Percentiles rank a stretch among this genome's conserved stretches.
Conservation (phyloP, 2,113 vertebrate species). For the Menidia beryllina region DNA sequence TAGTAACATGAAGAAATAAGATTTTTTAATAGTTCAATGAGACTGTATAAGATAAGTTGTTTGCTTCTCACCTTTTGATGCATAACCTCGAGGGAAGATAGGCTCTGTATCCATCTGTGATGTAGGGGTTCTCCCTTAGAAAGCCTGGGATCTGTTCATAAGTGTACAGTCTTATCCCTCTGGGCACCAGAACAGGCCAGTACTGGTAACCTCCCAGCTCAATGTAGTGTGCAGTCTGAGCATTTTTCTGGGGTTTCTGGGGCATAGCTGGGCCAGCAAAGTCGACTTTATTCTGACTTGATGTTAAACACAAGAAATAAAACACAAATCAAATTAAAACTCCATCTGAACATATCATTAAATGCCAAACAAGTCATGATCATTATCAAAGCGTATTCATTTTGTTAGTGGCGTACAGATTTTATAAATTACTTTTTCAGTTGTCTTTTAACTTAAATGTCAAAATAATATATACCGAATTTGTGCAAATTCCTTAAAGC, state of each 20-base stretch:
- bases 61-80: constrained; percentile 86
- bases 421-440: too few species aligned
- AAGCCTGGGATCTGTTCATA: constrained; percentile 94
- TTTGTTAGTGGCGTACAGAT: too few species aligned
- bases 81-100: constrained; percentile 93
- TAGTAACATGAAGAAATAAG: too few species aligned
- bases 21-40: too few species aligned
- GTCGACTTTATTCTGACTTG: constrained; percentile 17
- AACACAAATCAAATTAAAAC: not conserved
- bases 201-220: constrained; percentile 95
- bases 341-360: not conserved
- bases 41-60: not conserved
- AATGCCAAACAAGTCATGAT: not conserved
- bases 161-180: constrained; percentile 93
- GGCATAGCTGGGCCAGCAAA: constrained; percentile 78
- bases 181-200: constrained; percentile 93
- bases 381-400: too few species aligned
- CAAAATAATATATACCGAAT: not conserved
- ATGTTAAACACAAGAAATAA: constrained; percentile 6
- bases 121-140: constrained; percentile 94
- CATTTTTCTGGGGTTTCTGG: constrained; percentile 88
- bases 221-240: constrained; percentile 91
- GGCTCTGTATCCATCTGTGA: constrained; percentile 96
- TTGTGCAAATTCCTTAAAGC: not conserved
- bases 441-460: too few species aligned